Conservation (phyloP, 2,797 vertebrate genomes). For the Mormyrus proboscirostris region DNA sequence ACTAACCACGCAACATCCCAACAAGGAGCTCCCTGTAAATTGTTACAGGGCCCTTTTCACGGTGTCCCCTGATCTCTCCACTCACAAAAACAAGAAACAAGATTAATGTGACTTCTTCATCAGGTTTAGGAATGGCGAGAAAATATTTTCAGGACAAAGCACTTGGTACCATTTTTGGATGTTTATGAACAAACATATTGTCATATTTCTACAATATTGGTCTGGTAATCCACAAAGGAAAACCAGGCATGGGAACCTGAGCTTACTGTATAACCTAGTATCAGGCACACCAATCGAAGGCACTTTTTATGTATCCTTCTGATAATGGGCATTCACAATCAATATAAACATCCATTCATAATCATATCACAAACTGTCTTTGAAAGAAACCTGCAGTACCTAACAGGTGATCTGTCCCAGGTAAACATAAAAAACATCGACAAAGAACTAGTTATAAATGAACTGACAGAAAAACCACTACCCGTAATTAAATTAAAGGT, state of each 20-base stretch:
- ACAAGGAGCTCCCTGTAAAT: background rate
- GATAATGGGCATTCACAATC: background rate
- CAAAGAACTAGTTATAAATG: background rate
- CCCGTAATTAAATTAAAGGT: background rate
- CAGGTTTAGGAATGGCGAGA: background rate
- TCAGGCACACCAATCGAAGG: background rate
- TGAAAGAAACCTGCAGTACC: background rate
- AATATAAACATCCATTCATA: background rate
- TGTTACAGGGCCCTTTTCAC: background rate
- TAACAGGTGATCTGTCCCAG: background rate
- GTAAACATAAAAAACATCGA: background rate
- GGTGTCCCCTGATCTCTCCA: background rate
- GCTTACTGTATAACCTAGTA: background rate
- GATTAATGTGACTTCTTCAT: background rate
- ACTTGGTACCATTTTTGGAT: background rate
- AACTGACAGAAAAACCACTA: background rate
- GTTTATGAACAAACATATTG: background rate
- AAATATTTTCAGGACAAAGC: background rate
- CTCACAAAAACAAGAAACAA: background rate
- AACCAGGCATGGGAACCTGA: background rate
- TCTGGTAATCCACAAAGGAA: background rate
- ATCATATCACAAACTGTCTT: background rate
- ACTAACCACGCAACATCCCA: background rate
- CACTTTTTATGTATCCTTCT: background rate
- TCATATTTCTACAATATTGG: background rate